A percentile compares a stretch with the other conserved stretches of the same genome.
Conservation (phyloP, 35 echinoderm and acorn worm species). For the Lytechinus pictus region DNA sequence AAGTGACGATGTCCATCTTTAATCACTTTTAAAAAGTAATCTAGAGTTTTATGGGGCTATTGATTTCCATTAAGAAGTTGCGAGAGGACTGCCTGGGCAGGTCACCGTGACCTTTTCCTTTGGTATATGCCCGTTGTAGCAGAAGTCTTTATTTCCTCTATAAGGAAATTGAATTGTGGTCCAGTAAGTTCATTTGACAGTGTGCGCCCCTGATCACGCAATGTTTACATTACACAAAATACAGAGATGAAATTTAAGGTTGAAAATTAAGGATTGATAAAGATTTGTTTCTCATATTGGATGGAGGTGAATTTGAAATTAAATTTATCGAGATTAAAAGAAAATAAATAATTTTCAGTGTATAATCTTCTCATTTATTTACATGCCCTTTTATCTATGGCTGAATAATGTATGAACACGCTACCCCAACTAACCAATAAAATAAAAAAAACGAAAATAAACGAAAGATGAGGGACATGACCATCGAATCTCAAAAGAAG, state of each 20-base stretch:
- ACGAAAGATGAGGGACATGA: background rate
- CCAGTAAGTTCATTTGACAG: background rate
- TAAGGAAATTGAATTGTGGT: background rate
- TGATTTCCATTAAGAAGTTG: background rate
- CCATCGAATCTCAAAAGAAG: background rate
- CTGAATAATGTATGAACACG: background rate
- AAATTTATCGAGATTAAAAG: no score
- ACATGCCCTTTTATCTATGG: background rate
- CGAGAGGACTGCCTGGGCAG: background rate
- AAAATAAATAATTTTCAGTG: background rate
- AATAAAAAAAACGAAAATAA: background rate
- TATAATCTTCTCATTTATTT: background rate
- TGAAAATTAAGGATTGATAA: no score
- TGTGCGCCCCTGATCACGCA: background rate
- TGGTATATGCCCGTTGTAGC: background rate
- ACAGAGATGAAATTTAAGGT: no score
- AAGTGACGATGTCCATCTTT: no score
- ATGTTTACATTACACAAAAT: background rate
- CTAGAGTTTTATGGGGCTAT: no score
- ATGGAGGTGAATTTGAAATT: no score
- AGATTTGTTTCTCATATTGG: no score
- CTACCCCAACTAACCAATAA: background rate
- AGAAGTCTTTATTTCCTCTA: background rate
- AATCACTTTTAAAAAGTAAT: no score
- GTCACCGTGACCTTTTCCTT: background rate